Evolutionary conservation across 2,797 vertebrate species (phyloP), one percentile per base, ranked within the genome.

Genomic region (Limnodromus scolopaceus): DNA sequence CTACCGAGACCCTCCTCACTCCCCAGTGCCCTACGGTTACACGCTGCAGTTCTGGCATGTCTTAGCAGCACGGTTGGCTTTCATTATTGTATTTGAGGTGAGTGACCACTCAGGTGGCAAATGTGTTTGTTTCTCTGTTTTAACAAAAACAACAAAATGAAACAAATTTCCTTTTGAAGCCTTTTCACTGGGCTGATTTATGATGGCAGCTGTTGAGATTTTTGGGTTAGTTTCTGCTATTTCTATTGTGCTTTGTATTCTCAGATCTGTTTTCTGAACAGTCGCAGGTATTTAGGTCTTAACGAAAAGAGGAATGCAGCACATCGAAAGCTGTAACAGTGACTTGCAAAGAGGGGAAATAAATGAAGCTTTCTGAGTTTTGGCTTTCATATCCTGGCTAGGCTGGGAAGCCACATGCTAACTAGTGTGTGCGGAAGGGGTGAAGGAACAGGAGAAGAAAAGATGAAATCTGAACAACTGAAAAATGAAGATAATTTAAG

Each of bases 81-180:
- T 99, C 95, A 98, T 99, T 61, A 98, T 99, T 58, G 98, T 99
- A 5, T 99, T 99, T 87, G 98, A 99, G 98, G 98, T 99, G 85
- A 92, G 97, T 96, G 91, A 53, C 74, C 71, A 38, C 36, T 61
- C 68, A 36, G 15, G 11, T 30, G 77, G 38, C 49, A 87, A 69
- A 23, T 27, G 32, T 30, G 30, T 58, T 38, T 74, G 23, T n/a
- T 83, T 51, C 65, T 61, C 66, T 30, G 13, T 36, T 72, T 22
- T 48, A 83, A 54, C n/a, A 53, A 79, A 93, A 72, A 3, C 30
- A n/a, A 16, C 17, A 55, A 81, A 84, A 61, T 11, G 3, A 66
- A 69, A 45, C 15, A 5, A 16, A 39, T 66, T 82, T 87, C 60
- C 8, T 36, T 68, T 43, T 45, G 28, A 92, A 71, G 30, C 10